A percentile compares a stretch with the other conserved stretches of the same genome.
phyloP scores from a whole-genome alignment of 2,113 vertebrate species.

The Psilopogon haemacephalus region DNA sequence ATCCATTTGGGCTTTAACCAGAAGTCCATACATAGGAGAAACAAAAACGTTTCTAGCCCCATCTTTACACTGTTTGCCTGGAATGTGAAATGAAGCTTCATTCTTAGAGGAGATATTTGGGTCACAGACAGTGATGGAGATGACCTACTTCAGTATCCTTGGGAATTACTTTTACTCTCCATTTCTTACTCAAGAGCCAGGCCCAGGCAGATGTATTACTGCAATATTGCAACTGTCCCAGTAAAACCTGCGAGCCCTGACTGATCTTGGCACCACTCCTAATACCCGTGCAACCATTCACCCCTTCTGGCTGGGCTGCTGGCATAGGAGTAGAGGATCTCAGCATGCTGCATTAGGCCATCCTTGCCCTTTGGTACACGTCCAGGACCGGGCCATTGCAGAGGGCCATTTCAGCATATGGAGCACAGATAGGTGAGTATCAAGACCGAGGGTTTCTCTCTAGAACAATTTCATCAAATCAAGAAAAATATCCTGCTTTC shows the following conservation, averaged over 20 bases:
- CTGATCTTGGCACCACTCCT: constrained; percentile 1
- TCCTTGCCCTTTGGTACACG: constrained; percentile 52
- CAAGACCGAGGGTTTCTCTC: constrained; percentile 11
- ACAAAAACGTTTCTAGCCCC: not conserved
- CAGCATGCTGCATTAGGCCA: not conserved
- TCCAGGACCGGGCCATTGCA: not conserved
- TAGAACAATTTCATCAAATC: constrained; percentile 22
- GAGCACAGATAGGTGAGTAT: not conserved
- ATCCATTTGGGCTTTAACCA: not conserved
- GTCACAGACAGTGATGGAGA: constrained; percentile 21
- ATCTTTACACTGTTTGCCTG: not conserved
- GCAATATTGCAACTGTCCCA: constrained; percentile 19
- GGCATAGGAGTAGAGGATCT: constrained; percentile 44
- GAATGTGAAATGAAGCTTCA: constrained; percentile 30
- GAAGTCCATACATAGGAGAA: not conserved
- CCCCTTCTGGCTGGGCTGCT: constrained; percentile 18
- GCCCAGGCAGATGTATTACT: not conserved
- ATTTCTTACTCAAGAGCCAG: constrained; percentile 24
- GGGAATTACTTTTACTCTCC: constrained; percentile 33
- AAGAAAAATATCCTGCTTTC: constrained; percentile 37
- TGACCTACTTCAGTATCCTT: constrained; percentile 49
- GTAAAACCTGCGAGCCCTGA: constrained; percentile 29
- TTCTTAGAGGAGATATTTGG: constrained; percentile 19
- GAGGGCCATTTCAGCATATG: not conserved
- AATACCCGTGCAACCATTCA: constrained; percentile 50